Evolutionary conservation across 2,797 vertebrate species (phyloP).

Genomic region (Poecilia picta): DNA sequence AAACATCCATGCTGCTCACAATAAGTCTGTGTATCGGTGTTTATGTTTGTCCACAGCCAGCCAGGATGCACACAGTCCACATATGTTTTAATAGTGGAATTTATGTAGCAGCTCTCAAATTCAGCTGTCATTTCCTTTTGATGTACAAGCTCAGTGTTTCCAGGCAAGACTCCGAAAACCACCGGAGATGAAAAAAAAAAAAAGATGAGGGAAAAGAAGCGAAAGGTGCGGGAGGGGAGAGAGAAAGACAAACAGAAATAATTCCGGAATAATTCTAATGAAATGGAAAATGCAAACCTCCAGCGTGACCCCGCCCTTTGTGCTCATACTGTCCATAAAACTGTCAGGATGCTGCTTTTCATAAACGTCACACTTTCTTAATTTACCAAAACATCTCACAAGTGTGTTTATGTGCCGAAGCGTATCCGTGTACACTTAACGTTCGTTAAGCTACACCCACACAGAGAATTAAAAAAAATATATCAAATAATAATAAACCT

Average conservation of each 20-base stretch:
- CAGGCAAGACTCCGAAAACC: constrained; percentile 59
- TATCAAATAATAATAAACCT: background rate
- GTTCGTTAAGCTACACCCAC: background rate
- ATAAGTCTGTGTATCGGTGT: constrained; percentile 30
- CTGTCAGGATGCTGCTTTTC: constrained; percentile 17
- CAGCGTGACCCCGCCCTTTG: constrained; percentile 26
- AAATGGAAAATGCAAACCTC: constrained; percentile 32
- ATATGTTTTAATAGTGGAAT: constrained; percentile 59
- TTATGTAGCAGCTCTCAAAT: constrained; percentile 72
- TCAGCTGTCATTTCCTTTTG: constrained; percentile 73
- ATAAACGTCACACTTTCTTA: constrained; percentile 9
- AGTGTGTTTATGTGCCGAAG: constrained; percentile 30
- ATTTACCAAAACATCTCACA: constrained; percentile 1
- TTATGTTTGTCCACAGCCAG: constrained; percentile 25
- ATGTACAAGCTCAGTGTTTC: constrained; percentile 78
- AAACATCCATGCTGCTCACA: constrained; percentile 41
- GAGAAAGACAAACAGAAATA: constrained; percentile 45
- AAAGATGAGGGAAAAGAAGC: background rate
- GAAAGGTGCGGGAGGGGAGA: background rate
- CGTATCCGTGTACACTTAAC: constrained; percentile 9
- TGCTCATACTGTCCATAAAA: constrained; percentile 11
- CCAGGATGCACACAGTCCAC: constrained; percentile 34
- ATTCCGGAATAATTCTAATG: constrained; percentile 22
- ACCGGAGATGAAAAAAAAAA: constrained; percentile 8
- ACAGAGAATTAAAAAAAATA: constrained; percentile 1